Percentiles rank a stretch among this genome's conserved stretches.
phyloP scores from a whole-genome alignment of 2,113 vertebrate species.

The Anser brachyrhynchus region DNA sequence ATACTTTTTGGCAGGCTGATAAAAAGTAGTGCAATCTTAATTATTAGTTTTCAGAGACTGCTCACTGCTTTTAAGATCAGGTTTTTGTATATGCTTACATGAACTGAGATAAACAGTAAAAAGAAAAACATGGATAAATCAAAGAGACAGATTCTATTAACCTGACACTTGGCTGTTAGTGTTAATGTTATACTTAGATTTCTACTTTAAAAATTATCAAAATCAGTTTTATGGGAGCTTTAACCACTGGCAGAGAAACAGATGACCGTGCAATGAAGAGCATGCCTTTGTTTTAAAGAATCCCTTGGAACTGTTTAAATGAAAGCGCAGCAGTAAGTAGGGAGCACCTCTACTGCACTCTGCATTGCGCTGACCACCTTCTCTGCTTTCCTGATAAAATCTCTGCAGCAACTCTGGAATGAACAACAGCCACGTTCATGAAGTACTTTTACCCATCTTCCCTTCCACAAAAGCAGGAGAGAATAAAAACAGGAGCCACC shows the following conservation, averaged over 20 bases:
- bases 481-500: not conserved
- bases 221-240: not conserved
- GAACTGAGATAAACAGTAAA: not conserved
- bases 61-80: not conserved
- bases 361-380: not conserved
- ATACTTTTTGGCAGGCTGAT: not conserved
- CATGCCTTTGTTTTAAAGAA: not conserved
- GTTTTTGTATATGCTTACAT: fast-evolving
- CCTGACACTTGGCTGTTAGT: not conserved
- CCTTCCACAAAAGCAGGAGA: not conserved
- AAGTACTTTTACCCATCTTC: not conserved
- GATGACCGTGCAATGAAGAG: not conserved
- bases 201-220: not conserved
- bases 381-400: not conserved
- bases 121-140: not conserved
- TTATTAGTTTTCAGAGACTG: not conserved
- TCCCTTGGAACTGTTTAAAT: not conserved
- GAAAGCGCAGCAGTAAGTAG: not conserved
- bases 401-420: not conserved
- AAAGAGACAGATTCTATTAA: not conserved
- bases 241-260: not conserved
- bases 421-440: not conserved
- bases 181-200: not conserved
- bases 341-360: not conserved
- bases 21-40: not conserved